Evolutionary conservation across 2,797 vertebrate genomes (phyloP).

Genomic region (Streptopelia turtur): DNA sequence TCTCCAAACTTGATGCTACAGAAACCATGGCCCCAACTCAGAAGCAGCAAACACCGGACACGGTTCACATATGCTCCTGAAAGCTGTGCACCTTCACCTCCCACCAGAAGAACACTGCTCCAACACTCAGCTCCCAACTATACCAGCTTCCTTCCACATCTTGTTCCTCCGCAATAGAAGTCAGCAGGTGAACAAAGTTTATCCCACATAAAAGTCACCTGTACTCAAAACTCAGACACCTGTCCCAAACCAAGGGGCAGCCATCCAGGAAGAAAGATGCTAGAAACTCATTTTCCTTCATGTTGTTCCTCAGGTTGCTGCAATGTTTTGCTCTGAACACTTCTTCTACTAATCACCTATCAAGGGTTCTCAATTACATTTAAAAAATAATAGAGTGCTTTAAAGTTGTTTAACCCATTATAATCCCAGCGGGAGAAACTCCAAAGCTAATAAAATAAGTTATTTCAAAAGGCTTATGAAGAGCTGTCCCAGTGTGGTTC

Average conservation of each 20-base stretch:
- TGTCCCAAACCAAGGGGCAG: neutral
- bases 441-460: neutral
- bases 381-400: neutral
- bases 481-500: neutral
- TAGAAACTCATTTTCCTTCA: neutral
- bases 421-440: conserved; percentile 8
- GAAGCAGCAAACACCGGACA: neutral
- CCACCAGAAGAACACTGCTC: neutral
- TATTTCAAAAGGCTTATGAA: conserved; percentile 8
- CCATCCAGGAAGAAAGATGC: neutral
- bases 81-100: neutral
- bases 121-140: neutral
- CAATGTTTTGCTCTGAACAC: too few species aligned
- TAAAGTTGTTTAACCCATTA: conserved; percentile 24
- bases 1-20: neutral
- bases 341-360: neutral
- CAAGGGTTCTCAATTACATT: neutral
- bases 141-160: neutral
- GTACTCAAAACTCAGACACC: neutral
- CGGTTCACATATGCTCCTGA: neutral
- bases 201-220: neutral
- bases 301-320: neutral
- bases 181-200: neutral
- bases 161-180: neutral
- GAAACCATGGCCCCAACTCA: fast-evolving